These are phyloP conservation scores for Tachycineta bicolor DNA, from an alignment of 2,113 vertebrate species.

Conservation along the genomic window DNA sequence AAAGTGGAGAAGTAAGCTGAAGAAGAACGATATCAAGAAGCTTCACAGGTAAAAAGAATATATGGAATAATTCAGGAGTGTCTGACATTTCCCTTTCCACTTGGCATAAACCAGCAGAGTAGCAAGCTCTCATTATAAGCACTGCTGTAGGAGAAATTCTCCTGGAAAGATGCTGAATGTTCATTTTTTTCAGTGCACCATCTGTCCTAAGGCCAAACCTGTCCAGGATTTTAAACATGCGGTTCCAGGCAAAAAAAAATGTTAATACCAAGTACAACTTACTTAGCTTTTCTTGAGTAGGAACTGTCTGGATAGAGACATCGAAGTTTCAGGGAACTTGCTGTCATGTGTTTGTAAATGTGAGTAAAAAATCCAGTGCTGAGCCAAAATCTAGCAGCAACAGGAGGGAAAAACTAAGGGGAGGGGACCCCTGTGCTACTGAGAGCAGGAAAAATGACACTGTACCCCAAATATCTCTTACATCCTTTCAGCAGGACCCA, in stretches of 20 bases:
- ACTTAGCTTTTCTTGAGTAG: neutral
- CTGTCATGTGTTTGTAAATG: neutral
- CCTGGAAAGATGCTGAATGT: neutral
- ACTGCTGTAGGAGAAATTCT: neutral
- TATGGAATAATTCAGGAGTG: neutral
- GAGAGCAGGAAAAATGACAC: neutral
- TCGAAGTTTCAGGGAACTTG: neutral
- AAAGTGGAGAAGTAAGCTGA: neutral
- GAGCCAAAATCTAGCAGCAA: neutral
- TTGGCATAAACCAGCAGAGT: neutral
- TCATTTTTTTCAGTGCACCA: slow-evolving; percentile 1
- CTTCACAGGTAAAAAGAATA: neutral
- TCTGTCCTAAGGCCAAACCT: neutral
- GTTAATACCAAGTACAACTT: neutral
- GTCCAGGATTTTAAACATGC: slow-evolving; percentile 37
- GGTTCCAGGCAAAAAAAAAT: neutral
- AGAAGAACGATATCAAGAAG: neutral
- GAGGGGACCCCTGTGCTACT: neutral
- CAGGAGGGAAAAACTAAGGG: neutral
- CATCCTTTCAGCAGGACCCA: neutral
- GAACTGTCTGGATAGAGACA: neutral
- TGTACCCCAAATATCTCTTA: neutral
- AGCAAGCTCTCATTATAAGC: neutral
- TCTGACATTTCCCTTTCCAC: neutral
- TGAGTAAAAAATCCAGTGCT: neutral